Percentiles rank a stretch among this genome's conserved stretches.
phyloP scores from a whole-genome alignment of 2,888 invertebrate species.

The Cybosia mesomella region DNA sequence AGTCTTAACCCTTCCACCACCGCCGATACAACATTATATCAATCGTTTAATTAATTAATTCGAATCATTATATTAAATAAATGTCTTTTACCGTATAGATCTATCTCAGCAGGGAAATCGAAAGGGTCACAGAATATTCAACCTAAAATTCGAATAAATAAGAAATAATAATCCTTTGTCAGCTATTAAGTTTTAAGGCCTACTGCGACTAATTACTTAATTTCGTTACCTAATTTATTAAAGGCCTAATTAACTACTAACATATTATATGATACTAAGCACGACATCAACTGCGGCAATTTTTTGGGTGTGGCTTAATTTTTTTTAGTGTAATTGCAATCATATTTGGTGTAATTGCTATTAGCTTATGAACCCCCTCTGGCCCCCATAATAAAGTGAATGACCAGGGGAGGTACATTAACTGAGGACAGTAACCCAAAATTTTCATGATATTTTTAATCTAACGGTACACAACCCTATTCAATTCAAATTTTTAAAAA shows the following conservation, averaged over 20 bases:
- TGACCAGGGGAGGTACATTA: not conserved
- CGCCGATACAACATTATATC: not conserved
- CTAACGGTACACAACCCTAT: too few relatives aligned
- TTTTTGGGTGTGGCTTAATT: slow-evolving; percentile 23
- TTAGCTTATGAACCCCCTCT: not conserved
- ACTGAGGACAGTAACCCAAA: too few relatives aligned
- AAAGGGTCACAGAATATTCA: slow-evolving; percentile 32
- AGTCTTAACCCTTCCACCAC: too few relatives aligned
- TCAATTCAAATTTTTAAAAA: not conserved
- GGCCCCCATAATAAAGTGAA: not conserved
- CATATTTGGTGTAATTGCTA: not conserved
- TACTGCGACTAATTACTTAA: slow-evolving; percentile 39
- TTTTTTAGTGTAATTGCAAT: not conserved
- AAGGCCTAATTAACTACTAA: slow-evolving; percentile 42
- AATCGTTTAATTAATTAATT: not conserved
- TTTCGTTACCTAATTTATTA: slow-evolving; percentile 37
- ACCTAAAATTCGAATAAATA: slow-evolving; percentile 36
- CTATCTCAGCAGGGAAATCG: slow-evolving; percentile 30
- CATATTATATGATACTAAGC: slow-evolving; percentile 27
- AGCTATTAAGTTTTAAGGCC: slow-evolving; percentile 52
- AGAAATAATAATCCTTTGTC: slow-evolving; percentile 35
- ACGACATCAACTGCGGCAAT: slow-evolving; percentile 14
- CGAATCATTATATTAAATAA: slow-evolving; percentile 11
- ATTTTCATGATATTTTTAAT: too few relatives aligned
- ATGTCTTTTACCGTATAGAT: slow-evolving; percentile 49